phyloP scores from a whole-genome alignment of 2,113 vertebrate species.

The Hemibagrus wyckioides region DNA sequence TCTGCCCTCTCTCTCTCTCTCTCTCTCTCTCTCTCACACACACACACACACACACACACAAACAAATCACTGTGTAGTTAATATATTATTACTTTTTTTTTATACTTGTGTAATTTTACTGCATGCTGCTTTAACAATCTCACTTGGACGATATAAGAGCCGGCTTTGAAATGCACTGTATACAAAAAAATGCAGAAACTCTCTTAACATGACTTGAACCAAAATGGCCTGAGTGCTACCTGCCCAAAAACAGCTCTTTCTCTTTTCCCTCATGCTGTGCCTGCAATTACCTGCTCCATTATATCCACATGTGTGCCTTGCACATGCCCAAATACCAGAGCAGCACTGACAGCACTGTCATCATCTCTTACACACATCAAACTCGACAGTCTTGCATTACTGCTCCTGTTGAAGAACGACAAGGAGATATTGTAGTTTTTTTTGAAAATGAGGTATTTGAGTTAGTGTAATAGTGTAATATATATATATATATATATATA shows the following conservation, averaged over 20 bases:
- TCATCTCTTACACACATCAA: slow-evolving; percentile 10
- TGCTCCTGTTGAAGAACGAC: neutral
- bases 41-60: neutral
- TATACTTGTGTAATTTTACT: slow-evolving; percentile 50
- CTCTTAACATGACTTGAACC: slow-evolving; percentile 43
- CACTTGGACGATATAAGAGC: slow-evolving; percentile 35
- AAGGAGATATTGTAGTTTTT: neutral
- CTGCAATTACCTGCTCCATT: slow-evolving; percentile 50
- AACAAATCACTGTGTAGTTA: slow-evolving; percentile 39
- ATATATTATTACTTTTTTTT: slow-evolving; percentile 55
- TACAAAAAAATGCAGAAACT: slow-evolving; percentile 19
- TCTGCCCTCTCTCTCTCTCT: neutral
- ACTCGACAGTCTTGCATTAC: neutral
- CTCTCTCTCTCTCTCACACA: neutral
- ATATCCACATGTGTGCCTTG: slow-evolving; percentile 43
- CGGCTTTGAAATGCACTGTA: slow-evolving; percentile 30
- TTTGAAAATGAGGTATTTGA: neutral
- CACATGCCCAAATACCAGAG: slow-evolving; percentile 28
- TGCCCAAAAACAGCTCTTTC: slow-evolving; percentile 31
- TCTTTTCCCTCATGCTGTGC: slow-evolving; percentile 30
- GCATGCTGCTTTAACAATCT: slow-evolving; percentile 48
- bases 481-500: neutral
- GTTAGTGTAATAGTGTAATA: too few relatives aligned
- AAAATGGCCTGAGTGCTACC: slow-evolving; percentile 35
- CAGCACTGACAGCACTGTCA: slow-evolving; percentile 1